Evolutionary conservation across 2,888 invertebrate species (phyloP), one percentile per base, ranked within the genome.

Genomic region (Allophyes oxyacanthae): DNA sequence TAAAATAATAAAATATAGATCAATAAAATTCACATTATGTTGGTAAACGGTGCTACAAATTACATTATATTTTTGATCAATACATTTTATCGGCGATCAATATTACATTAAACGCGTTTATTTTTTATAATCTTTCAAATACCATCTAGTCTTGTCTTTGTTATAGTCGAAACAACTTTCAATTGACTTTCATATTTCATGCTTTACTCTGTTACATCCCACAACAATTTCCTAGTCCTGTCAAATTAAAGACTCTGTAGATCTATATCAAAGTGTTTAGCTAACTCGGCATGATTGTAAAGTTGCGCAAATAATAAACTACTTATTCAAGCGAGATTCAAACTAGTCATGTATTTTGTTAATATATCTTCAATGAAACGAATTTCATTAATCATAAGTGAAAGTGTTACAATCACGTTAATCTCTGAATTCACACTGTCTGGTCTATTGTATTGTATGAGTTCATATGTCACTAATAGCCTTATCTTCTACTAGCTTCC

Each of bases 171-270:
- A 66, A 69, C 66, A 49, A 75, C 81, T 83, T 86, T 84, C 81
- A 81, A 81, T 80, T 82, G 78, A 70, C 76, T 81, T 81, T 80
- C 72, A 75, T 78, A 79, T 81, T 81, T 73, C 59, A 70, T 63
- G 48, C 43, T 63, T 60, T 63, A 64, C 56, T 60, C 51, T 66
- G 66, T 63, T 61, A 68, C 42, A 69, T 69, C 63, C 61, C 59
- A 65, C 50, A 51, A 52, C 52, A 49, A 53, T 72, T 77, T 64
- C 49, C 54, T 70, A 64, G 70, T 77, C 70, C 71, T 68, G 62
- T 70, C 64, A 63, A 56, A 72, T 77, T 73, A 63, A 69, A 69
- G 60, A 55, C 15, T 60, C 20, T 61, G 42, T 64, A 71, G 81
- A 81, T 82, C 60, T 63, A n/a, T 72, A 79, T 79, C 79, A 48